These are phyloP conservation scores for Oreortyx pictus DNA, from an alignment of 2,797 vertebrate genomes.

Conservation along the genomic window DNA sequence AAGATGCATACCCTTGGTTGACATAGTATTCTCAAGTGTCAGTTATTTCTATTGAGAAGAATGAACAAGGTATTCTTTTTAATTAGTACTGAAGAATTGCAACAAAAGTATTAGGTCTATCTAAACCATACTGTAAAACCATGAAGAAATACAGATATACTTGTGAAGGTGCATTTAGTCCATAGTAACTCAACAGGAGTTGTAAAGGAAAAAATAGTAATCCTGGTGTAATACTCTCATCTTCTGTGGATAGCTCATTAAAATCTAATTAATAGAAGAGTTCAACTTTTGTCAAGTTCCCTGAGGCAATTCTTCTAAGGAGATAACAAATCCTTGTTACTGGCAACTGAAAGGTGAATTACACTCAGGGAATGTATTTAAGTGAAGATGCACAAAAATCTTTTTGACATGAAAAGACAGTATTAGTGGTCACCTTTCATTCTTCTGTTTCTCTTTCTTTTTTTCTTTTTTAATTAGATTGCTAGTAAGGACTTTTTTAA, in stretches of 20 bases:
- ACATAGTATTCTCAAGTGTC: slow-evolving; percentile 38
- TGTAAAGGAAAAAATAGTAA: slow-evolving; percentile 60
- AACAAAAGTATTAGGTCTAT: slow-evolving; percentile 38
- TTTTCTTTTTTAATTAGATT: slow-evolving; percentile 25
- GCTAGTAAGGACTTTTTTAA: neutral
- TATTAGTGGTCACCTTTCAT: slow-evolving; percentile 37
- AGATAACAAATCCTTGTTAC: slow-evolving; percentile 56
- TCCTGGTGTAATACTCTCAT: neutral
- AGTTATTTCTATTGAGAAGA: slow-evolving; percentile 58
- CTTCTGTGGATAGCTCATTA: slow-evolving; percentile 71
- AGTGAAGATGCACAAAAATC: neutral
- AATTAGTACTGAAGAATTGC: slow-evolving; percentile 33
- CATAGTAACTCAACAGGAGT: slow-evolving; percentile 20
- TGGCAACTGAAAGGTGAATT: slow-evolving; percentile 58
- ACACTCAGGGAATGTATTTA: slow-evolving; percentile 1
- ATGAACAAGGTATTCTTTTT: slow-evolving; percentile 39
- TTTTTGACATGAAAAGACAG: neutral
- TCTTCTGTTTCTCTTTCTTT: slow-evolving; percentile 30
- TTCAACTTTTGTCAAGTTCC: slow-evolving; percentile 68
- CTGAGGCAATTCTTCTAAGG: slow-evolving; percentile 61
- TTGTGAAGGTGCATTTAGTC: neutral
- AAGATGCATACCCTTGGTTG: slow-evolving; percentile 31
- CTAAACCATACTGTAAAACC: neutral
- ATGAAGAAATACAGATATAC: neutral
- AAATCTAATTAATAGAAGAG: slow-evolving; percentile 74